Evolutionary conservation across 2,113 vertebrate genomes (phyloP).

Genomic region (Ochotona curzoniae): DNA sequence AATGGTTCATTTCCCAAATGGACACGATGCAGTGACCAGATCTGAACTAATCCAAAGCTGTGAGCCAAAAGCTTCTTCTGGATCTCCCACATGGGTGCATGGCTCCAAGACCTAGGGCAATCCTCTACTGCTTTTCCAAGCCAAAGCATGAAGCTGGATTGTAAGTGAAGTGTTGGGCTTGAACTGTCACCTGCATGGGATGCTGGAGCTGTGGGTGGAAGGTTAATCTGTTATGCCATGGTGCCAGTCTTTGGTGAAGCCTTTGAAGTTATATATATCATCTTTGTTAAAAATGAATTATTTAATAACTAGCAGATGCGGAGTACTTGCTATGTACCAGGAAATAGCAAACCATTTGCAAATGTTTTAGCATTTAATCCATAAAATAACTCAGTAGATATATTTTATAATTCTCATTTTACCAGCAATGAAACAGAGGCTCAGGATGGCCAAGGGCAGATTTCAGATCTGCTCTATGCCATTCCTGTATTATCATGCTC

Average conservation of each 20-base stretch:
- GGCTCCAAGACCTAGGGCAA: too few species aligned
- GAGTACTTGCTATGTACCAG: background rate
- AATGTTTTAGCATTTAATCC: background rate
- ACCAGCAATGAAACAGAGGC: background rate
- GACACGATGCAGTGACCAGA: too few species aligned
- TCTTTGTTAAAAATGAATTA: slow-evolving; percentile 3
- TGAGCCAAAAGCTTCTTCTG: too few species aligned
- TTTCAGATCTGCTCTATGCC: background rate
- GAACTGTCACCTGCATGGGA: too few species aligned
- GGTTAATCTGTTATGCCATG: too few species aligned
- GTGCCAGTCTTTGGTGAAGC: background rate
- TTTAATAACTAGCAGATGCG: slow-evolving; percentile 35
- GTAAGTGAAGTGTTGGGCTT: too few species aligned
- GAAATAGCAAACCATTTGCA: background rate
- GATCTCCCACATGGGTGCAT: too few species aligned
- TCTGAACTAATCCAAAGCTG: too few species aligned
- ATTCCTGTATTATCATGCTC: background rate
- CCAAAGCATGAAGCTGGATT: too few species aligned
- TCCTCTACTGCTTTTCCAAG: too few species aligned
- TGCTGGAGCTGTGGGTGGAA: too few species aligned
- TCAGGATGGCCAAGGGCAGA: background rate
- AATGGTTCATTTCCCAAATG: too few species aligned
- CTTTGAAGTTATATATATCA: slow-evolving; percentile 37
- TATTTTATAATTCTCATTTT: background rate
- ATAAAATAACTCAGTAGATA: background rate